Conservation (phyloP, 2,888 invertebrate genomes). For the Dasysyrphus tricinctus region DNA sequence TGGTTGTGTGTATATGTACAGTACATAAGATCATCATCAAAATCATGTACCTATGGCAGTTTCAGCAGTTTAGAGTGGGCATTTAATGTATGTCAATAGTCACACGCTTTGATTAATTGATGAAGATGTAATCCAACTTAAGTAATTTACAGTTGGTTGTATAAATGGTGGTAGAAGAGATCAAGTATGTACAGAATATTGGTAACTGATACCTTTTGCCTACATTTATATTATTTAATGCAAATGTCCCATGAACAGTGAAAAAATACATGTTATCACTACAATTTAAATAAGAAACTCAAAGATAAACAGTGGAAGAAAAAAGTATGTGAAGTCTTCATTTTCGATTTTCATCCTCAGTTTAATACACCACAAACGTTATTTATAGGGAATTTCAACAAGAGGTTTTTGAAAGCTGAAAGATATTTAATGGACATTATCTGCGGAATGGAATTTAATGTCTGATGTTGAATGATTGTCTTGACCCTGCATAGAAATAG, state of each 20-base stretch:
- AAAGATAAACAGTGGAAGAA: background rate
- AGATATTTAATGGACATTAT: too few relatives aligned
- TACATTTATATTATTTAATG: background rate
- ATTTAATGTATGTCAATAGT: slow-evolving; percentile 9
- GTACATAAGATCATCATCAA: slow-evolving; percentile 19
- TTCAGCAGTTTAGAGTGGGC: background rate
- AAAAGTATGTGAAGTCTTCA: too few relatives aligned
- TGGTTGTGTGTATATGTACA: background rate
- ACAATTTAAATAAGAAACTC: background rate
- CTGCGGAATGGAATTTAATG: too few relatives aligned
- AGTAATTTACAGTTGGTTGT: background rate
- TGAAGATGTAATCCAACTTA: slow-evolving; percentile 16
- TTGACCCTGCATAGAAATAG: too few relatives aligned
- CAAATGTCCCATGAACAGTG: background rate
- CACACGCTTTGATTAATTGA: slow-evolving; percentile 15
- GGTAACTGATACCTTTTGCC: background rate
- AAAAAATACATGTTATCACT: too few relatives aligned
- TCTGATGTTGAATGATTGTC: too few relatives aligned
- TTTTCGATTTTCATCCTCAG: too few relatives aligned
- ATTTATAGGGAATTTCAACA: too few relatives aligned
- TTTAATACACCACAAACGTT: too few relatives aligned
- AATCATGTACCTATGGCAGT: background rate
- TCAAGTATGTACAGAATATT: background rate
- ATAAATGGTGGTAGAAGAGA: background rate
- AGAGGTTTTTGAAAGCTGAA: too few relatives aligned